Conservation (phyloP, 1,140 invertebrate species). For the Sycophila sp. region DNA sequence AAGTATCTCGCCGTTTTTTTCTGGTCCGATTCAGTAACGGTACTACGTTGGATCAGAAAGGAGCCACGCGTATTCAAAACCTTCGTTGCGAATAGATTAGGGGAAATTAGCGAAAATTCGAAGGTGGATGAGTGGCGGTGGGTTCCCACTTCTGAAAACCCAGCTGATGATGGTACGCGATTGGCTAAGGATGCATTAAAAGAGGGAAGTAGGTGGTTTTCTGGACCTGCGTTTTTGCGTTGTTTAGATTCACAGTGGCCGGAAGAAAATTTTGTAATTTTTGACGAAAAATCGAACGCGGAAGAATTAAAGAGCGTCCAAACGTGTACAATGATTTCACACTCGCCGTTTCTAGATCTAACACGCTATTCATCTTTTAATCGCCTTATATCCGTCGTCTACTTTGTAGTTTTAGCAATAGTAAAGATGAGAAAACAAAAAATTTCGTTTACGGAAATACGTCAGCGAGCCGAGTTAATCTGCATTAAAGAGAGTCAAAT, state of each 20-base stretch:
- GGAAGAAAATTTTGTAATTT: not conserved
- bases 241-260: not conserved
- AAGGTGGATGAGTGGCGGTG: not conserved
- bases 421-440: too few relatives aligned
- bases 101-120: not conserved
- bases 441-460: too few relatives aligned
- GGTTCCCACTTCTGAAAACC: not conserved
- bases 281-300: not conserved
- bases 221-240: not conserved
- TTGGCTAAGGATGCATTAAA: not conserved
- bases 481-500: too few relatives aligned
- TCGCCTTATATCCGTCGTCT: not conserved
- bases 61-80: not conserved
- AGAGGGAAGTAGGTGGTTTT: not conserved
- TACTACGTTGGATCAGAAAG: slow-evolving; percentile 1
- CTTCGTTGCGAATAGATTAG: not conserved
- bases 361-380: not conserved
- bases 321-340: not conserved
- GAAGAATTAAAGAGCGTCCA: not conserved
- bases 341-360: not conserved
- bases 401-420: too few relatives aligned
- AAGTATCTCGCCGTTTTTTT: not conserved
- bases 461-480: too few relatives aligned
- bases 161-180: not conserved
- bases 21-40: slow-evolving; percentile 30